These are phyloP conservation scores for Leuciscus idus DNA, from an alignment of 2,113 vertebrate species.

Conservation along the genomic window DNA sequence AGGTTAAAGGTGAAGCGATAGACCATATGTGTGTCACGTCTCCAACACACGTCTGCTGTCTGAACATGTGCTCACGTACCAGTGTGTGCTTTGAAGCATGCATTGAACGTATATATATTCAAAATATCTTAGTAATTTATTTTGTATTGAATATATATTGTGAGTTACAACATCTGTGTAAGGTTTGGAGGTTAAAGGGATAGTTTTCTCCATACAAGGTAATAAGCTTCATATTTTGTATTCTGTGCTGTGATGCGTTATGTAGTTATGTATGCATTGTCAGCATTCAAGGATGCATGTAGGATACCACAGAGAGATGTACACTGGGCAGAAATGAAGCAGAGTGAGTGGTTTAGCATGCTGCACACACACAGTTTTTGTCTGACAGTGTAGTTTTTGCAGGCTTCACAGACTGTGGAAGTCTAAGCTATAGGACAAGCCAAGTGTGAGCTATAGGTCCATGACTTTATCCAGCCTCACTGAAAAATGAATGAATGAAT, in stretches of 20 bases:
- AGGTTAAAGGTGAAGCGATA: constrained; percentile 23
- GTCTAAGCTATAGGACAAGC: constrained; percentile 22
- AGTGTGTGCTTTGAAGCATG: background rate
- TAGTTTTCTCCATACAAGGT: background rate
- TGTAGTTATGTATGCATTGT: background rate
- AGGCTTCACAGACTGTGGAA: constrained; percentile 35
- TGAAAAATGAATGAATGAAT: constrained; percentile 48
- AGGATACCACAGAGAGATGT: background rate
- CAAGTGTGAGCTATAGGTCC: constrained; percentile 43
- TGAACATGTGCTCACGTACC: constrained; percentile 18
- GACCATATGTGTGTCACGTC: constrained; percentile 12
- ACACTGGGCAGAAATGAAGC: background rate
- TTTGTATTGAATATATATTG: background rate
- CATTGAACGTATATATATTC: background rate
- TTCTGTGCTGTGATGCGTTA: background rate
- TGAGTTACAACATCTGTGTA: background rate
- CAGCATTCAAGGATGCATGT: constrained; percentile 8
- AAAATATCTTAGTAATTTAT: background rate
- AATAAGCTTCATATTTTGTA: background rate
- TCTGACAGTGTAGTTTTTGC: constrained; percentile 36
- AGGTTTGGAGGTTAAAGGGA: background rate
- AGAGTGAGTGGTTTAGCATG: background rate
- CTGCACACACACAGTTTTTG: constrained; percentile 9
- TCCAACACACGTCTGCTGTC: constrained; percentile 9
- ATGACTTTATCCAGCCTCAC: constrained; percentile 34